Conservation (phyloP, 1,140 invertebrate genomes). For the Sminthurides bifidus region DNA sequence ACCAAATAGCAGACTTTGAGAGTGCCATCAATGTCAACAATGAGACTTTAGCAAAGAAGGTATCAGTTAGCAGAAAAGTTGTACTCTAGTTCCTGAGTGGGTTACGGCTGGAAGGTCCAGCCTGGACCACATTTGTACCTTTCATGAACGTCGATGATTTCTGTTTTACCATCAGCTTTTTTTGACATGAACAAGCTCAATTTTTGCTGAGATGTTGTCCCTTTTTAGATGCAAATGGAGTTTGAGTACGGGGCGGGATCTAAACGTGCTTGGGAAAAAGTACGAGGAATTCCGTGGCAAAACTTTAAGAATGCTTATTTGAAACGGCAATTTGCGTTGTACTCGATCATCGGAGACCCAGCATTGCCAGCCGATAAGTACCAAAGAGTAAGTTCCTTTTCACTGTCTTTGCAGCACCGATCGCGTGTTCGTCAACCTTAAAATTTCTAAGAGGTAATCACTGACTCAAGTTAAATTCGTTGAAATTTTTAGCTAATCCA, state of each 20-base stretch:
- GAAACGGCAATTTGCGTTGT: slow-evolving; percentile 37
- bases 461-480: neutral
- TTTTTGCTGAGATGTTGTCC: neutral
- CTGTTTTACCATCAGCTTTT: neutral
- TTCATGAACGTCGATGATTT: neutral
- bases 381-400: slow-evolving; percentile 33
- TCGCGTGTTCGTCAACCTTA: neutral
- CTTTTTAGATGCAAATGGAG: slow-evolving; percentile 7
- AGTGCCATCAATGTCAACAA: too few species aligned
- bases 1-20: too few species aligned
- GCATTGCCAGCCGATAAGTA: slow-evolving; percentile 36
- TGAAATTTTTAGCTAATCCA: slow-evolving; percentile 10
- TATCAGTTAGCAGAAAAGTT: too few species aligned
- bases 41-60: too few species aligned
- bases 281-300: slow-evolving; percentile 34
- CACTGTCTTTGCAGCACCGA: neutral
- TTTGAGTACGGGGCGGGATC: slow-evolving; percentile 2
- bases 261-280: slow-evolving; percentile 24
- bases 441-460: neutral
- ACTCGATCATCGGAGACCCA: slow-evolving; percentile 38
- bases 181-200: too few species aligned
- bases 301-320: slow-evolving; percentile 35
- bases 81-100: too few species aligned
- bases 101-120: too few species aligned
- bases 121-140: too few species aligned